Evolutionary conservation across 2,888 invertebrate genomes (phyloP), one percentile per base, ranked within the genome.

Genomic region (Clistopyga incitator): DNA sequence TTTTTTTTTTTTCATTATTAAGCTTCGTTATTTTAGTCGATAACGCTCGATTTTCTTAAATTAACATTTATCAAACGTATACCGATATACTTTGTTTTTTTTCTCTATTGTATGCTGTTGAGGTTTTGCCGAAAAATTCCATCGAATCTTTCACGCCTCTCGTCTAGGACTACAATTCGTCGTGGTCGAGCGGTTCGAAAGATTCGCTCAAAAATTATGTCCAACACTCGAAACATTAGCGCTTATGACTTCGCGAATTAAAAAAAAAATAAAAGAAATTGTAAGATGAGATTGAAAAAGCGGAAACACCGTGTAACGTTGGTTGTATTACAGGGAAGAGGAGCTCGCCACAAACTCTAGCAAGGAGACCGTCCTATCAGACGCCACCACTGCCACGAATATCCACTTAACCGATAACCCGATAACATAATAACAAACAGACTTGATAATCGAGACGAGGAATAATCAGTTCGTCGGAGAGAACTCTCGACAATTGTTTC

Each of bases 341-440:
- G 92, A 92, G 89, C 91, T 92, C 91, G 89, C 92, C 88, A 91
- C 92, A 91, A 91, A 92, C 88, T 92, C 92, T 92, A 92, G 92
- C 92, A 92, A 89, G 90, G 92, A 92, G 91, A 92, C 92, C 88
- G 91, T 92, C 87, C 91, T 92, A 90, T 92, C 92, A 86, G 92
- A 92, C 88, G 91, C 88, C 90, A 91, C 90, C 88, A 92, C 91
- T 92, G 91, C 89, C 92, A 92, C 90, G 90, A 89, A 91, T 90
- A 90, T 87, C 89, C 90, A 91, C 89, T 88, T 88, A 89, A 91
- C 89, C 81, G 88, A 91, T 90, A 91, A 89, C 88, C 84, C 88
- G 88, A 61, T 90, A 90, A 90, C 88, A 70, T 64, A 54, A 81
- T 75, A 59, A 45, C 25, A 56, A 67, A 54, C 59, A 80, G 11